These are phyloP conservation scores for Amblyjoppa fuscipennis DNA, from an alignment of 2,888 invertebrate species.

Conservation along the genomic window DNA sequence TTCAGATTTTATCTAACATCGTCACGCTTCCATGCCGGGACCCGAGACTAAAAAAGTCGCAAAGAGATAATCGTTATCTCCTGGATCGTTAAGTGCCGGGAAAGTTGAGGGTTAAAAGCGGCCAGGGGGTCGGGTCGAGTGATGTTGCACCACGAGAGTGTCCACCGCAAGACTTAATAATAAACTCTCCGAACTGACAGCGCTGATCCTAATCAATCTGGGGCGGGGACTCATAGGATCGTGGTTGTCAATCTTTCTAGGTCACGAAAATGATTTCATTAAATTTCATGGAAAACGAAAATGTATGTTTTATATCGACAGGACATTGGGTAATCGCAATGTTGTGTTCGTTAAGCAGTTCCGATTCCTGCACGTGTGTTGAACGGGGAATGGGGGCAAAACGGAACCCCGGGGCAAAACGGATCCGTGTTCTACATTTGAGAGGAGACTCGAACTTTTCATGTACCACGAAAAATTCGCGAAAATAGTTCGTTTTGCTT, in stretches of 20 bases:
- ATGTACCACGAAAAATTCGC: too few relatives aligned
- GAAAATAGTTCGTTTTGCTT: too few relatives aligned
- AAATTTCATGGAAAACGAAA: neutral
- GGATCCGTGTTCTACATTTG: too few relatives aligned
- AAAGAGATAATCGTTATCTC: constrained; percentile 48
- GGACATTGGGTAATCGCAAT: too few relatives aligned
- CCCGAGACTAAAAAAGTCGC: constrained; percentile 17
- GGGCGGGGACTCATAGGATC: neutral
- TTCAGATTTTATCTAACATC: constrained; percentile 26
- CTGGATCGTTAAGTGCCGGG: constrained; percentile 26
- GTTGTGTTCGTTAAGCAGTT: too few relatives aligned
- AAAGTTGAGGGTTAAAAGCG: constrained; percentile 1
- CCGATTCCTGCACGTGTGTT: too few relatives aligned
- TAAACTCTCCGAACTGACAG: constrained; percentile 2
- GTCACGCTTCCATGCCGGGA: neutral
- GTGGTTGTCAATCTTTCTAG: neutral
- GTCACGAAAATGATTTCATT: neutral
- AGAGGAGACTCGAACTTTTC: too few relatives aligned
- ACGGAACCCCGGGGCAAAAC: too few relatives aligned
- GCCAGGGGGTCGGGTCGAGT: neutral
- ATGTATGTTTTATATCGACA: too few relatives aligned
- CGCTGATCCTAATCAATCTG: constrained; percentile 9
- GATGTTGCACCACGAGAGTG: neutral
- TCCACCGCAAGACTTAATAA: constrained; percentile 4
- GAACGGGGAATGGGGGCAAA: too few relatives aligned